phyloP scores from a whole-genome alignment of 1,140 invertebrate species.

The Venustaconcha ellipsiformis region DNA sequence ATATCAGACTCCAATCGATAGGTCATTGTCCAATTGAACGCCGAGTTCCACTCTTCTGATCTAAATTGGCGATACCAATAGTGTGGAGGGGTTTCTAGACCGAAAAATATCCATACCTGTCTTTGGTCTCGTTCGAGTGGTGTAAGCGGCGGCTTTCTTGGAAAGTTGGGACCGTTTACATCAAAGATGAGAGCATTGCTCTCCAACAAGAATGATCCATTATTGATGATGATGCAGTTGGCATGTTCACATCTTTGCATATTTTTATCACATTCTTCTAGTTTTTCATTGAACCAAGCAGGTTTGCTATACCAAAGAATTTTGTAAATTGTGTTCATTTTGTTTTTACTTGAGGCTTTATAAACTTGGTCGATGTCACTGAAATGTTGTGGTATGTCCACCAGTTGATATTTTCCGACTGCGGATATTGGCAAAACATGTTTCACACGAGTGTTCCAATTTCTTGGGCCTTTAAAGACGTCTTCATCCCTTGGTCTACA shows the following conservation, averaged over 20 bases:
- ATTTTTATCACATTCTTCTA: too few species aligned
- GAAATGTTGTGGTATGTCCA: too few species aligned
- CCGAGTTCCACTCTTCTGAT: neutral
- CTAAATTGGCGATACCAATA: neutral
- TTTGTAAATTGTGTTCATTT: too few species aligned
- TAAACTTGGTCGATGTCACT: too few species aligned
- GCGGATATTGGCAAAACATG: too few species aligned
- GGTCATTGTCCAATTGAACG: constrained; percentile 13
- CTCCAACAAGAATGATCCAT: neutral
- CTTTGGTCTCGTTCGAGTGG: neutral
- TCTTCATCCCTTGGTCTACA: too few species aligned
- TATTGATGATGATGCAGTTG: constrained; percentile 3
- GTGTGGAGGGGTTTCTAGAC: neutral
- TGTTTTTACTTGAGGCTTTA: too few species aligned
- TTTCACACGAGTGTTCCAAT: too few species aligned
- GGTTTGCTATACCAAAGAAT: too few species aligned
- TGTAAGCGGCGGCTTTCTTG: neutral
- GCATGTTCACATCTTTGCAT: constrained; percentile 1
- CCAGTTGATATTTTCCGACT: too few species aligned
- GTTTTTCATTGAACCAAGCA: too few species aligned
- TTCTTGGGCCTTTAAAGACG: too few species aligned
- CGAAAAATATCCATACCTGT: constrained; percentile 12
- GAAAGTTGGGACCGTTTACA: neutral
- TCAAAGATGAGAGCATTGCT: constrained; percentile 4
- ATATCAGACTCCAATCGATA: constrained; percentile 11